phyloP scores from a whole-genome alignment of 2,797 vertebrate species.

The Tapirus indicus region DNA sequence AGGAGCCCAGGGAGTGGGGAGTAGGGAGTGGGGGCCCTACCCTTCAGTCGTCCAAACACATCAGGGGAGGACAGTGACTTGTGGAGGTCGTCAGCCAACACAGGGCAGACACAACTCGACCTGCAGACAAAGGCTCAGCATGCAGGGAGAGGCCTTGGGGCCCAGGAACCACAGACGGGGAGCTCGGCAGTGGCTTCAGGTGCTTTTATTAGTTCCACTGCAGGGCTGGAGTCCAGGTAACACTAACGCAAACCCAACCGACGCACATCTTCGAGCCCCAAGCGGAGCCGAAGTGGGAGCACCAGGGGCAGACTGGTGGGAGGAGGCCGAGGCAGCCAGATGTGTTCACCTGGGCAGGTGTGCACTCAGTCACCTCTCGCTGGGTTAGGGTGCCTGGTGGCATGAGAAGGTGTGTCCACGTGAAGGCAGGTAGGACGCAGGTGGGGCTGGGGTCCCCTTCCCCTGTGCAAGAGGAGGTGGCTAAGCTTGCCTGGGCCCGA shows the following conservation, averaged over 20 bases:
- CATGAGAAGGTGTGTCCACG: background rate
- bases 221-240: constrained; percentile 83
- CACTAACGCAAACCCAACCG: constrained; percentile 85
- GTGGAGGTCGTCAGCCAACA: background rate
- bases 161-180: background rate
- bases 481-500: background rate
- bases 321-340: background rate
- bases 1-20: background rate
- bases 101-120: background rate
- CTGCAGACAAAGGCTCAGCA: background rate
- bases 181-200: constrained; percentile 61
- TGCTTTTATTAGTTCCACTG: constrained; percentile 86
- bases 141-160: background rate
- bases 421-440: background rate
- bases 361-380: background rate
- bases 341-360: background rate
- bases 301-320: constrained; percentile 62
- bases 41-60: background rate
- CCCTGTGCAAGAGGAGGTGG: background rate
- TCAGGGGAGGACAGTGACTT: background rate
- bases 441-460: background rate
- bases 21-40: background rate
- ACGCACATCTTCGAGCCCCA: constrained; percentile 14
- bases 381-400: background rate
- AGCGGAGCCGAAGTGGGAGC: constrained; percentile 75